Percentiles rank a stretch among this genome's conserved stretches.
These are phyloP conservation scores for Heliangelus exortis DNA, from an alignment of 2,797 vertebrate species.

Conservation along the genomic window DNA sequence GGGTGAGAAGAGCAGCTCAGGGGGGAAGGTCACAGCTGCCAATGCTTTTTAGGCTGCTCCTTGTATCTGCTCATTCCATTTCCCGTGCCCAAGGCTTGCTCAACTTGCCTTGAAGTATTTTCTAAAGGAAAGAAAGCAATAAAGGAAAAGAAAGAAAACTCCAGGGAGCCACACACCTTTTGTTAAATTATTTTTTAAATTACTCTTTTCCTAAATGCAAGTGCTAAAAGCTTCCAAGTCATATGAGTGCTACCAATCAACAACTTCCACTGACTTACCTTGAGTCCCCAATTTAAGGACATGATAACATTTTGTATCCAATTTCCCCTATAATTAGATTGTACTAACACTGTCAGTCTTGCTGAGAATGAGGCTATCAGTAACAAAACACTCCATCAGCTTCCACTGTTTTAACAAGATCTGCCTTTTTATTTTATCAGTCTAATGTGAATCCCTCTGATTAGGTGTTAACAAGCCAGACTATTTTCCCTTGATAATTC, in stretches of 20 bases:
- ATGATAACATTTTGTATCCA: slow-evolving; percentile 23
- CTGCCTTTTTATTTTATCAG: slow-evolving; percentile 16
- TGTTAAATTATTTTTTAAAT: background rate
- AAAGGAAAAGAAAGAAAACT: background rate
- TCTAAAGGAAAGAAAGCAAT: background rate
- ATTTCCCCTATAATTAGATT: slow-evolving; percentile 34
- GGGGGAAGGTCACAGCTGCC: background rate
- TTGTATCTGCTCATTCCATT: accelerated
- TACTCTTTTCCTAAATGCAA: background rate
- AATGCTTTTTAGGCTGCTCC: background rate
- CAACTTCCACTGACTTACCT: slow-evolving; percentile 19
- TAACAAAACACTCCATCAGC: slow-evolving; percentile 38
- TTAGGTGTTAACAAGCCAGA: slow-evolving; percentile 33
- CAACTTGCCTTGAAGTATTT: background rate
- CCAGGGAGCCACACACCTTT: background rate
- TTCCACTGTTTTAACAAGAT: background rate
- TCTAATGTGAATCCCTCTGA: slow-evolving; percentile 5
- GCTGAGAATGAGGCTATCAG: background rate
- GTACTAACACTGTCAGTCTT: background rate
- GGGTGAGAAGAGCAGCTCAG: background rate
- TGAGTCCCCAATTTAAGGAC: background rate
- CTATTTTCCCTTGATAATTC: slow-evolving; percentile 19
- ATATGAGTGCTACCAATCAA: background rate
- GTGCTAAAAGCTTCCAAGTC: background rate
- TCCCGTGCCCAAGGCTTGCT: accelerated